A percentile compares a stretch with the other conserved stretches of the same genome.
Evolutionary conservation across 2,113 vertebrate species (phyloP).

Genomic region (Platysternon megacephalum): DNA sequence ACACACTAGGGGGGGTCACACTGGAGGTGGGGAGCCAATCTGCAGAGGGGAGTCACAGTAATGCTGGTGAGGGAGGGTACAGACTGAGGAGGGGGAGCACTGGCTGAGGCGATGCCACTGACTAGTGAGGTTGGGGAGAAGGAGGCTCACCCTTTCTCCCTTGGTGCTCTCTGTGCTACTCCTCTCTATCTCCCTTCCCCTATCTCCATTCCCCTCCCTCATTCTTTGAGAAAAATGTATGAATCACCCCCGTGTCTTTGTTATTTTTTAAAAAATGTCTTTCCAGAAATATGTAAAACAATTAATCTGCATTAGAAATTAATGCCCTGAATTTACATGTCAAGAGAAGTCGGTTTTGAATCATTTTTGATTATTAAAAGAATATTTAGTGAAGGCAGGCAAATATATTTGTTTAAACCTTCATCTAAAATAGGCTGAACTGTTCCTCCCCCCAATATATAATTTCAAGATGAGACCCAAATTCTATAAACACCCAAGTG

Average conservation of each 20-base stretch:
- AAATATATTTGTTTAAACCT: not conserved
- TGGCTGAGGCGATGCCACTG: no score
- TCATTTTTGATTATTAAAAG: not conserved
- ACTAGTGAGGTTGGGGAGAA: not conserved
- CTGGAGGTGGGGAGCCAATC: not conserved
- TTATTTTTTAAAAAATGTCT: not conserved
- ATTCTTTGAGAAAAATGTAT: not conserved
- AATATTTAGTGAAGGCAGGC: not conserved
- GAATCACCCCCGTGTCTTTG: no score
- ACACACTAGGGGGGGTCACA: not conserved
- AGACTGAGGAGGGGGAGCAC: not conserved
- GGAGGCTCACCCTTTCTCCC: not conserved
- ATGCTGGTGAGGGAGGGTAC: not conserved
- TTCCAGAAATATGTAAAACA: not conserved
- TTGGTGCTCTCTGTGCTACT: not conserved
- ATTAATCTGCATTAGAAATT: not conserved
- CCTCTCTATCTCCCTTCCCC: not conserved
- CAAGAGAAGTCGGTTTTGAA: not conserved
- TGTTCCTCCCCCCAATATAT: not conserved
- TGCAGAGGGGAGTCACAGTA: not conserved
- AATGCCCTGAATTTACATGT: not conserved
- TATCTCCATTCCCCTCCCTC: not conserved
- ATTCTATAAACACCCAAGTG: not conserved
- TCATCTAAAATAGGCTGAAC: not conserved
- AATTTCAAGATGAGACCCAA: not conserved